phyloP scores from a whole-genome alignment of 2,113 vertebrate species.

The Paraplagusia blochii region DNA sequence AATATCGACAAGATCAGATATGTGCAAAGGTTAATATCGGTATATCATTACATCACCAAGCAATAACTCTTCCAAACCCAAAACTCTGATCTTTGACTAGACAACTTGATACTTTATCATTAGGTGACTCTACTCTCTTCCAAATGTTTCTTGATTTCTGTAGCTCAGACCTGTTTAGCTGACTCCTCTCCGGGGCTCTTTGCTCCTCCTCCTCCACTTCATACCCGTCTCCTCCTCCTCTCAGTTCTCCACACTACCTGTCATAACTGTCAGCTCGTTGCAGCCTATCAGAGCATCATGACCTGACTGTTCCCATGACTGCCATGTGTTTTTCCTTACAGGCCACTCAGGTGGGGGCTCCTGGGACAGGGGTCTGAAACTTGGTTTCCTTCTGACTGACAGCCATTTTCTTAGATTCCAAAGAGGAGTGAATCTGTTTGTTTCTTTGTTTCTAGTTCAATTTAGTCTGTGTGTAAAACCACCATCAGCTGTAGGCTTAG shows the following conservation, averaged over 20 bases:
- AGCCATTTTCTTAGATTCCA: constrained; percentile 33
- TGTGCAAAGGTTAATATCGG: too few species aligned
- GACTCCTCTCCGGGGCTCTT: constrained; percentile 19
- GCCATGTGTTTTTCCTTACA: constrained; percentile 61
- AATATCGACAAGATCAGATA: too few species aligned
- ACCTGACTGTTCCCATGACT: constrained; percentile 69
- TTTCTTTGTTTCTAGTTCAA: constrained; percentile 49
- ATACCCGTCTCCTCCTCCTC: constrained; percentile 16
- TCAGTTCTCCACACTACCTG: constrained; percentile 37
- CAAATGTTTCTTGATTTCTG: constrained; percentile 29
- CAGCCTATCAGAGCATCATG: constrained; percentile 68
- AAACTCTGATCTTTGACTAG: too few species aligned
- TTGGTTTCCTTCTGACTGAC: constrained; percentile 57
- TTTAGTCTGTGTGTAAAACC: constrained; percentile 33
- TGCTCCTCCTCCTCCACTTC: constrained; percentile 13
- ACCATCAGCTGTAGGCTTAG: constrained; percentile 18
- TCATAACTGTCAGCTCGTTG: constrained; percentile 56
- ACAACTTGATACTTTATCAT: too few species aligned
- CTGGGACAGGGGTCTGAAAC: constrained; percentile 38
- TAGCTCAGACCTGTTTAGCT: constrained; percentile 5
- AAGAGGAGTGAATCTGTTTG: constrained; percentile 17
- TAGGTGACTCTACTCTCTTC: constrained; percentile 2
- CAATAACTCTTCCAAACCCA: too few species aligned
- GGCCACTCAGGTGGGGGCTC: constrained; percentile 42
- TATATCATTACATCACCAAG: too few species aligned